phyloP scores from a whole-genome alignment of 2,888 invertebrate species.

The Schizaphis graminum region DNA sequence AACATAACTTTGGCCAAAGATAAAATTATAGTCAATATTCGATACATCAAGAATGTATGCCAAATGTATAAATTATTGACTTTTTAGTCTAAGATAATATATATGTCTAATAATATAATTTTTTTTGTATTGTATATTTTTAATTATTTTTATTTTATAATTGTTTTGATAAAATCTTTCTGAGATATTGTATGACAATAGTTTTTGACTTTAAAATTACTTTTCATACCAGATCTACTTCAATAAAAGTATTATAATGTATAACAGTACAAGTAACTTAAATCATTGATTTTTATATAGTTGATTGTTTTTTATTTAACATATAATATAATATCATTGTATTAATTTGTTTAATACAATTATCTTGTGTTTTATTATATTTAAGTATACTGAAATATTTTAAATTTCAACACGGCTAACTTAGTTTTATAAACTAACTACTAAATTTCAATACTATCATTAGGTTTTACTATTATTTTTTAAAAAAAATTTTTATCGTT shows the following conservation, averaged over 20 bases:
- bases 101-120: constrained; percentile 3
- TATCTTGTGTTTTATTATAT: neutral
- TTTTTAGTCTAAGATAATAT: neutral
- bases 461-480: neutral
- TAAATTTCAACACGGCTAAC: neutral
- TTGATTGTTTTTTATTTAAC: neutral
- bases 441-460: constrained; percentile 1
- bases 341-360: constrained; percentile 34
- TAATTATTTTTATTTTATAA: constrained; percentile 3
- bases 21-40: constrained; percentile 48
- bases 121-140: constrained; percentile 22
- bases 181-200: neutral
- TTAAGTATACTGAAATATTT: neutral
- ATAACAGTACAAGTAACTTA: constrained; percentile 19
- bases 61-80: constrained; percentile 13
- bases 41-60: constrained; percentile 29
- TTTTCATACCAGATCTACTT: neutral
- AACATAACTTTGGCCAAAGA: constrained; percentile 50
- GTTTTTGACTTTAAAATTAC: constrained; percentile 1
- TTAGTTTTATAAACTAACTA: neutral
- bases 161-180: neutral
- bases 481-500: neutral
- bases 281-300: neutral
- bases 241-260: constrained; percentile 52
- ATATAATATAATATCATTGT: neutral